phyloP scores from a whole-genome alignment of 2,797 vertebrate species.

The Galaxias olidus region DNA sequence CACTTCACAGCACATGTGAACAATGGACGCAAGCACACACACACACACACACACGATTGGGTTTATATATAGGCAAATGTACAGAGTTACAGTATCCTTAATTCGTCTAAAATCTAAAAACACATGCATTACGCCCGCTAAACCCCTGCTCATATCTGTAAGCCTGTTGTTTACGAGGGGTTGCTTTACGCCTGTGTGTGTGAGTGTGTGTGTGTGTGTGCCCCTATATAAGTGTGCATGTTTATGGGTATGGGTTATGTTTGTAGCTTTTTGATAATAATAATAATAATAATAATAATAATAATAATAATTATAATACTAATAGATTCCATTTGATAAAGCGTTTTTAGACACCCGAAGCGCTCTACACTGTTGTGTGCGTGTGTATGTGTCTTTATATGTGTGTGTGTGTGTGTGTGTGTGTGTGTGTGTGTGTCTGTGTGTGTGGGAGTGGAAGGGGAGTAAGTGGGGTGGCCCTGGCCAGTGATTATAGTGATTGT shows the following conservation, averaged over 20 bases:
- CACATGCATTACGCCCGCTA: neutral
- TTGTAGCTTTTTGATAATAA: too few relatives aligned
- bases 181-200: neutral
- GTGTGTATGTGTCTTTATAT: too few relatives aligned
- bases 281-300: too few relatives aligned
- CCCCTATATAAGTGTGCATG: neutral
- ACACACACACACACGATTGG: neutral
- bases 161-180: neutral
- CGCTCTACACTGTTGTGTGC: too few relatives aligned
- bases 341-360: too few relatives aligned
- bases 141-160: constrained; percentile 9
- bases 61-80: neutral
- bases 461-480: constrained; percentile 18
- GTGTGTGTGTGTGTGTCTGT: constrained; percentile 1
- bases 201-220: neutral
- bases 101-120: neutral
- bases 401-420: neutral
- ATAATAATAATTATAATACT: too few relatives aligned
- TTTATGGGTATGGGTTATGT: too few relatives aligned
- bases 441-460: neutral
- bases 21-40: constrained; percentile 18
- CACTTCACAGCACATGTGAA: neutral
- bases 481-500: constrained; percentile 25
- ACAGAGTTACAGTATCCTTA: neutral
- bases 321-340: too few relatives aligned